A percentile compares a stretch with the other conserved stretches of the same genome.
Evolutionary conservation across 2,888 invertebrate species (phyloP).

Genomic region (Athalia rosae): DNA sequence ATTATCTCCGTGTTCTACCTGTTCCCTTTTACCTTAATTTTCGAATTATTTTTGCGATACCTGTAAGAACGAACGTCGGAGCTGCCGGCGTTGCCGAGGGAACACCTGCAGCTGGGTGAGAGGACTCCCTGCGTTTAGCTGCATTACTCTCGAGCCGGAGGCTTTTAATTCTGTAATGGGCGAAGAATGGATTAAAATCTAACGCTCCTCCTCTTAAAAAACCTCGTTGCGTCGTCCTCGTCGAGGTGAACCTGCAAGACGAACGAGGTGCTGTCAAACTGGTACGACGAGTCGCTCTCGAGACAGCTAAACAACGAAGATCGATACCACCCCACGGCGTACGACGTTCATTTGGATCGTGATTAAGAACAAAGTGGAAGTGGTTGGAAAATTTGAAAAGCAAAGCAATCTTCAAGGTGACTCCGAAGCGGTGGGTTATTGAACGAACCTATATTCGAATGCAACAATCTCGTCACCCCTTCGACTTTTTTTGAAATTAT

Average conservation of each 20-base stretch:
- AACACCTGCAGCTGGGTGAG: too few relatives aligned
- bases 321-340: too few relatives aligned
- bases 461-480: too few relatives aligned
- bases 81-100: neutral
- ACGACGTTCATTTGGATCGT: too few relatives aligned
- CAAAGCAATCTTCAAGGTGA: too few relatives aligned
- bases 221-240: conserved; percentile 4
- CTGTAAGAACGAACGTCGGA: neutral
- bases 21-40: neutral
- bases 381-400: too few relatives aligned
- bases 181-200: conserved; percentile 28
- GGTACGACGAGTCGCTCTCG: neutral
- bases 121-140: neutral
- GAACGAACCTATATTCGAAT: too few relatives aligned
- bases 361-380: too few relatives aligned
- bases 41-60: too few relatives aligned
- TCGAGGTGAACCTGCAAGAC: neutral
- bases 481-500: too few relatives aligned
- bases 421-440: too few relatives aligned
- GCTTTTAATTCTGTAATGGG: conserved; percentile 34
- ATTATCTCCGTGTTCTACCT: neutral
- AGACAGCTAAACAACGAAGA: neutral
- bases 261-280: neutral
- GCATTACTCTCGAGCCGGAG: neutral
- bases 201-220: conserved; percentile 1